These are phyloP conservation scores for Lemur catta DNA, from an alignment of 2,797 vertebrate species.

Conservation along the genomic window DNA sequence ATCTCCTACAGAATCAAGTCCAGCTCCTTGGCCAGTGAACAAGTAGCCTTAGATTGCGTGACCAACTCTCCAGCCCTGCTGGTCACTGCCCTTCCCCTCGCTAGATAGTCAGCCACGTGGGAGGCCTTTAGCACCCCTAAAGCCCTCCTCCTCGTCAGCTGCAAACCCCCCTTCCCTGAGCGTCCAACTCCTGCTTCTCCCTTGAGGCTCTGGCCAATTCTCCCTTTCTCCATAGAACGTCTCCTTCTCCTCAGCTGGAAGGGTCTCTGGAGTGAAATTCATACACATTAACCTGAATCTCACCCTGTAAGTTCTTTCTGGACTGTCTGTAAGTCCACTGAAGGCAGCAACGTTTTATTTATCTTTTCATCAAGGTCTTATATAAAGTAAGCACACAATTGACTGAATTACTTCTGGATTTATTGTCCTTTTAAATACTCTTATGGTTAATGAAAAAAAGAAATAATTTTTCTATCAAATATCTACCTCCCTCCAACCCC, in stretches of 20 bases:
- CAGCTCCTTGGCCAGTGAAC: background rate
- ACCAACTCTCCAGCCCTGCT: background rate
- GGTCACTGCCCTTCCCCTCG: background rate
- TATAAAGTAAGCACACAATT: background rate
- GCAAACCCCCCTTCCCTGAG: background rate
- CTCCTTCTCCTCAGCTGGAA: background rate
- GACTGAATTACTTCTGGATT: background rate
- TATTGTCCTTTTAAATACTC: background rate
- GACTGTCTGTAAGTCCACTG: background rate
- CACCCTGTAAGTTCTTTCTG: background rate
- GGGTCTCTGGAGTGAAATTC: background rate
- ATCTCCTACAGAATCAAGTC: background rate
- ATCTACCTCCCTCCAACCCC: background rate
- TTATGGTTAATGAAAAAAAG: background rate
- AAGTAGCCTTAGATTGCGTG: background rate
- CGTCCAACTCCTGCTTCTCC: background rate
- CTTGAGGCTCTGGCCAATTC: background rate
- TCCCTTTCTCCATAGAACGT: background rate
- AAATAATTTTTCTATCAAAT: background rate
- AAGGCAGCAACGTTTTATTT: background rate
- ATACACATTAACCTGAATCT: background rate
- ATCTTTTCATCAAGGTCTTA: background rate
- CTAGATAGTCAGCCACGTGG: background rate
- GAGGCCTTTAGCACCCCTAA: background rate
- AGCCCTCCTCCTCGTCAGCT: background rate